A percentile compares a stretch with the other conserved stretches of the same genome.
Evolutionary conservation across 2,797 vertebrate species (phyloP).

Genomic region (Mareca penelope): DNA sequence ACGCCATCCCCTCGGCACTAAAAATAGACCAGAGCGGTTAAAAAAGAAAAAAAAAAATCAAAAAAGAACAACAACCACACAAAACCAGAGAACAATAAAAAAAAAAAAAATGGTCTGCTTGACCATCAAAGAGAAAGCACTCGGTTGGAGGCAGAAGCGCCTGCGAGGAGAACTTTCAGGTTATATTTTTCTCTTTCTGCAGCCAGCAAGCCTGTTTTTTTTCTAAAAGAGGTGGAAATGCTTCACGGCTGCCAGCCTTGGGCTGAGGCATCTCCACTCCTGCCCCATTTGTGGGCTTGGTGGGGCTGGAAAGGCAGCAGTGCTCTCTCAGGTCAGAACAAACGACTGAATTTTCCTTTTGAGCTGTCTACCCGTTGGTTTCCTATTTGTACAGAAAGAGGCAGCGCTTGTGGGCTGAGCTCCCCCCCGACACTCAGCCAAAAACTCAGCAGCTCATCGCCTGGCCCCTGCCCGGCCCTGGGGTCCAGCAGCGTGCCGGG

Average conservation of each 20-base stretch:
- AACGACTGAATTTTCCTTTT: not conserved
- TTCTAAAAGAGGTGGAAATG: not conserved
- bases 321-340: not conserved
- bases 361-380: not conserved
- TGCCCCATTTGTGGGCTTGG: not conserved
- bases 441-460: not conserved
- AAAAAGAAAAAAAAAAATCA: not conserved
- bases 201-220: not conserved
- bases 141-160: not conserved
- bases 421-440: not conserved
- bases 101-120: not conserved
- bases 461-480: not conserved
- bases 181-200: conserved; percentile 12
- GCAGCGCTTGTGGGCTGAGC: not conserved
- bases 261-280: not conserved
- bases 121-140: conserved; percentile 42
- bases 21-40: conserved; percentile 17
- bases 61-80: not conserved
- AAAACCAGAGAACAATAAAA: not conserved
- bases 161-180: not conserved
- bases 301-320: not conserved
- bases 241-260: fast-evolving
- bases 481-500: fast-evolving
- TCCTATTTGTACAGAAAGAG: not conserved
- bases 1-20: not conserved